Conservation (phyloP, 2,888 invertebrate species). For the Leptopilina syphax region DNA sequence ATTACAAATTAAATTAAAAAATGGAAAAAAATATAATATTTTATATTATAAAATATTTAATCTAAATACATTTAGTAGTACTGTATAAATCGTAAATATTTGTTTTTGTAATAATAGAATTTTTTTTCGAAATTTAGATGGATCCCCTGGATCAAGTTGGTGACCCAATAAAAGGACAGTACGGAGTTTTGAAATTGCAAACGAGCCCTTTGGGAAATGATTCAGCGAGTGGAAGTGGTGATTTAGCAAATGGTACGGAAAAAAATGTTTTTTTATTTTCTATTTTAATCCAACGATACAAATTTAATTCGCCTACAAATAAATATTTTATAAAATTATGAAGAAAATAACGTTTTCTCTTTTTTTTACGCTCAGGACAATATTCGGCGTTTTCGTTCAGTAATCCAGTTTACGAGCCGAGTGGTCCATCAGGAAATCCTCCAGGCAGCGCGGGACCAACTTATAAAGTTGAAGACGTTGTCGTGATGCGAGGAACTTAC, state of each 20-base stretch:
- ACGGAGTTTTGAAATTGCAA: slow-evolving; percentile 87
- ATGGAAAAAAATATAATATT: too few species aligned
- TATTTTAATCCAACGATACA: background rate
- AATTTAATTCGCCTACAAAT: too few species aligned
- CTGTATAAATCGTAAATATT: too few species aligned
- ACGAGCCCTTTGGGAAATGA: slow-evolving; percentile 79
- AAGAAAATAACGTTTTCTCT: background rate
- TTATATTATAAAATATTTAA: too few species aligned
- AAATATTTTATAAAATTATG: too few species aligned
- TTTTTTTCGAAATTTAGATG: slow-evolving; percentile 76
- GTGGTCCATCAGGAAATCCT: slow-evolving; percentile 78
- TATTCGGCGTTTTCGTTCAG: slow-evolving; percentile 86
- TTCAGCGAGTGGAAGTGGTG: slow-evolving; percentile 65
- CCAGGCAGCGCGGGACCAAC: slow-evolving; percentile 79
- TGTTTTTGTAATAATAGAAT: background rate
- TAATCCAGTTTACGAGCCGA: slow-evolving; percentile 91
- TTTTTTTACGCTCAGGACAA: slow-evolving; percentile 76
- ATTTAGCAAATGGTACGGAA: slow-evolving; percentile 65
- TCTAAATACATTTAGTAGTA: too few species aligned
- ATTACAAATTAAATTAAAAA: too few species aligned
- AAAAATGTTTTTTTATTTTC: background rate
- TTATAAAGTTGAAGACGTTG: slow-evolving; percentile 88
- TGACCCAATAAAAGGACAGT: slow-evolving; percentile 80
- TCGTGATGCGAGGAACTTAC: slow-evolving; percentile 80
- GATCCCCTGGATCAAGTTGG: slow-evolving; percentile 80